Percentiles rank a stretch among this genome's conserved stretches.
Evolutionary conservation across 2,797 vertebrate genomes (phyloP).

Genomic region (Protonibea diacanthus): DNA sequence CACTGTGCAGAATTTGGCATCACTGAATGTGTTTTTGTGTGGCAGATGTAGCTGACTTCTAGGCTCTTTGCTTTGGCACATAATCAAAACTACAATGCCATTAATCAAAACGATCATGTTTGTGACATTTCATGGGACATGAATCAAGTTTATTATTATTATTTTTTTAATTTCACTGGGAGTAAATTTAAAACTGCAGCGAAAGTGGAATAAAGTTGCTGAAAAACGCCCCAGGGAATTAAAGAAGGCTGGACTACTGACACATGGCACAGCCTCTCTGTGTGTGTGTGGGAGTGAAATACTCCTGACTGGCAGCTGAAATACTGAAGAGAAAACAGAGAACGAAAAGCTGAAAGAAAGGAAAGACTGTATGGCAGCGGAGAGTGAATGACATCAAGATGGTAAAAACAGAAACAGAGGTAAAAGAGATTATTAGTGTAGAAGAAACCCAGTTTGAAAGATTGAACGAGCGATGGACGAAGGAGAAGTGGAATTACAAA

Average conservation of each 20-base stretch:
- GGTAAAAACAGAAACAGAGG: constrained; percentile 26
- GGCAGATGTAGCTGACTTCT: constrained; percentile 20
- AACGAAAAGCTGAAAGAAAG: constrained; percentile 6
- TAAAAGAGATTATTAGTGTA: constrained; percentile 4
- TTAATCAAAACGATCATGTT: neutral
- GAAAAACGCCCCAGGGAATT: constrained; percentile 43
- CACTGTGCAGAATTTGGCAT: constrained; percentile 37
- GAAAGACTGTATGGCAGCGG: neutral
- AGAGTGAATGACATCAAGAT: constrained; percentile 29
- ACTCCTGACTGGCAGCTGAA: constrained; percentile 32
- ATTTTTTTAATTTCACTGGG: constrained; percentile 46
- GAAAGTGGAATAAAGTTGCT: constrained; percentile 43
- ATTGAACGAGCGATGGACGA: constrained; percentile 43
- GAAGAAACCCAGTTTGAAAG: constrained; percentile 37
- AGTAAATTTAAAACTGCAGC: constrained; percentile 14
- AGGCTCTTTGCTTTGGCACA: constrained; percentile 26
- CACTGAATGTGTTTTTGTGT: constrained; percentile 42
- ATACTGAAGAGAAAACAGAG: constrained; percentile 16
- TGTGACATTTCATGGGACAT: constrained; percentile 10
- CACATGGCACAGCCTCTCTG: constrained; percentile 36
- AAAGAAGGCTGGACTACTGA: constrained; percentile 56
- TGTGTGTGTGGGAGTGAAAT: constrained; percentile 54
- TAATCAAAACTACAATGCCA: neutral
- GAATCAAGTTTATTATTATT: neutral
- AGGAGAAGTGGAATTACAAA: constrained; percentile 53